These are phyloP conservation scores for Phocoena phocoena DNA, from an alignment of 2,113 vertebrate species.

Conservation along the genomic window DNA sequence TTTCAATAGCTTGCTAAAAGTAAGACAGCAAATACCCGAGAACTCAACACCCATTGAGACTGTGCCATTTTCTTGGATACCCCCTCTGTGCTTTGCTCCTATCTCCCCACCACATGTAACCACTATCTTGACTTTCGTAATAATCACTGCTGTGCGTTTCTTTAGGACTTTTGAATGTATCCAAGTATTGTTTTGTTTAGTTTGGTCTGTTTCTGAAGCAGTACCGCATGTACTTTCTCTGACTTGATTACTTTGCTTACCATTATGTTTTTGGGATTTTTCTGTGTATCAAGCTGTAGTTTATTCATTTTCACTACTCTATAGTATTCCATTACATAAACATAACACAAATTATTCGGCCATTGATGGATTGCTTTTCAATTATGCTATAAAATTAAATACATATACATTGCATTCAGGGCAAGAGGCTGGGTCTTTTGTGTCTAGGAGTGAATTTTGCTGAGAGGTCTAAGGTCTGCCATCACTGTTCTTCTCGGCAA, in stretches of 20 bases:
- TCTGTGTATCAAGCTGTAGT: not conserved
- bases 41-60: not conserved
- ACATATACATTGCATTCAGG: not conserved
- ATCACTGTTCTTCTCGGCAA: not conserved
- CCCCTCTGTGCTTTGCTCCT: not conserved
- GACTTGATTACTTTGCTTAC: not conserved
- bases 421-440: not conserved
- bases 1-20: not conserved
- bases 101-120: not conserved
- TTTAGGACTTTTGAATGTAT: not conserved
- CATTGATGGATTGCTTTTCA: not conserved
- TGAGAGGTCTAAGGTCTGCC: not conserved
- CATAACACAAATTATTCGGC: not conserved
- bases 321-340: not conserved
- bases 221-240: not conserved
- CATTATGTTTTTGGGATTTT: not conserved
- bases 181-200: not conserved
- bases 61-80: not conserved
- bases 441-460: not conserved
- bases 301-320: not conserved
- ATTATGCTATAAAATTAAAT: not conserved
- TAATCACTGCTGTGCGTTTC: not conserved
- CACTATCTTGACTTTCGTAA: not conserved
- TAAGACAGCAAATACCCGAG: not conserved
- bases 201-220: not conserved